Conservation (phyloP, 1,140 invertebrate genomes). For the Rhopalosiphum padi region DNA sequence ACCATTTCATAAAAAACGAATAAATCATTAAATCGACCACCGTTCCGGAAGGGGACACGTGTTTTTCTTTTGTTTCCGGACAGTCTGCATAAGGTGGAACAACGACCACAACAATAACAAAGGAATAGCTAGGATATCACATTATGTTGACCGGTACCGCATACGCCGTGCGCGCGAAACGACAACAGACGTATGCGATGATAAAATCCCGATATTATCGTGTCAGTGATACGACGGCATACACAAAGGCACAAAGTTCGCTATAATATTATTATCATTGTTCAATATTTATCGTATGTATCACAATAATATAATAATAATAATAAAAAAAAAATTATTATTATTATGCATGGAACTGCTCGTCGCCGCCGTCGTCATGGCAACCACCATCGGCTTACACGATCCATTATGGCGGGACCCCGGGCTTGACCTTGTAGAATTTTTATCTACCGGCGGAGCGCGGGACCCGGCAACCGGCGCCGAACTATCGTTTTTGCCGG, state of each 20-base stretch:
- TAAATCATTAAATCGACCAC: background rate
- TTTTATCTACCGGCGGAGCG: slow-evolving; percentile 56
- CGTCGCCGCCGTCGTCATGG: background rate
- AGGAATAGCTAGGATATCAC: background rate
- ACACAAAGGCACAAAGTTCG: background rate
- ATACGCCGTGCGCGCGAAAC: background rate
- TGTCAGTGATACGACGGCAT: background rate
- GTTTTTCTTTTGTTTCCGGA: slow-evolving; percentile 20
- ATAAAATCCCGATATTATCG: background rate
- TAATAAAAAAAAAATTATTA: background rate
- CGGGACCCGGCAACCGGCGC: slow-evolving; percentile 55
- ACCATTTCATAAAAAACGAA: background rate
- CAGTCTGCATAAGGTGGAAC: background rate
- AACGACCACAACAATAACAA: background rate
- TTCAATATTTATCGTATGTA: background rate
- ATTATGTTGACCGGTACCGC: too few species aligned
- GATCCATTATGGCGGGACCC: slow-evolving; percentile 58
- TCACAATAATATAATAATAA: background rate
- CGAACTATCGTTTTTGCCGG: background rate
- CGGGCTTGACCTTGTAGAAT: slow-evolving; percentile 47
- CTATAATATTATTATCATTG: background rate
- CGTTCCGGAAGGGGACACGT: background rate
- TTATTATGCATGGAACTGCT: background rate
- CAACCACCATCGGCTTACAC: slow-evolving; percentile 37
- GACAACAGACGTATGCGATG: background rate